Conservation (phyloP, 2,888 invertebrate genomes). For the Dorcus hopei region DNA sequence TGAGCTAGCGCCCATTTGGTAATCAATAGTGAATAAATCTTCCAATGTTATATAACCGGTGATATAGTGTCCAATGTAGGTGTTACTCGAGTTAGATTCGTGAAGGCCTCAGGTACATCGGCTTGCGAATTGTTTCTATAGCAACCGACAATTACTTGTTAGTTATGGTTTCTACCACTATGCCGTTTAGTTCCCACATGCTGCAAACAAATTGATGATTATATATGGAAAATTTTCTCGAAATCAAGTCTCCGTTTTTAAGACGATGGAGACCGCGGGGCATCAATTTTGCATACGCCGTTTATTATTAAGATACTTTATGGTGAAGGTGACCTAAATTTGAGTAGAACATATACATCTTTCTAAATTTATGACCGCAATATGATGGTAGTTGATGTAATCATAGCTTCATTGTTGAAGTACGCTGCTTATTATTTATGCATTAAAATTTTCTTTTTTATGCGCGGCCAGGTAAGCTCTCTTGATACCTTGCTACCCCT, state of each 20-base stretch:
- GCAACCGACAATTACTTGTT: conserved; percentile 25
- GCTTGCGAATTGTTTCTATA: conserved; percentile 23
- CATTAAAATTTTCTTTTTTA: too few species aligned
- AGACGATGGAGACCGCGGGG: not conserved
- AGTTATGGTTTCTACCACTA: conserved; percentile 24
- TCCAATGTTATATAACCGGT: not conserved
- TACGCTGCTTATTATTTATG: not conserved
- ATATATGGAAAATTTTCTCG: conserved; percentile 1
- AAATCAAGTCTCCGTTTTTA: not conserved
- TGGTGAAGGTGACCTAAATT: not conserved
- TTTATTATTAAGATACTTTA: conserved; percentile 3
- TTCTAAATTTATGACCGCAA: conserved; percentile 2
- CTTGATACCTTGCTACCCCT: too few species aligned
- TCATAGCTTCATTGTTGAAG: conserved; percentile 1
- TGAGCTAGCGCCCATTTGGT: not conserved
- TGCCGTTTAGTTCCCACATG: conserved; percentile 20
- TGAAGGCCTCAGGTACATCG: conserved; percentile 23
- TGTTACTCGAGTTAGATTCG: conserved; percentile 22
- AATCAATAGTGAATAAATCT: conserved; percentile 3
- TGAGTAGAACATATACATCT: not conserved
- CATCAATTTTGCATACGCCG: not conserved
- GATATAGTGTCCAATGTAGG: conserved; percentile 16
- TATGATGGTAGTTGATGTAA: not conserved
- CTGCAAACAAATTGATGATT: conserved; percentile 3
- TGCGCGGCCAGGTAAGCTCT: too few species aligned